A percentile compares a stretch with the other conserved stretches of the same genome.
Conservation (phyloP, 2,888 invertebrate genomes). For the Bibio marci region DNA sequence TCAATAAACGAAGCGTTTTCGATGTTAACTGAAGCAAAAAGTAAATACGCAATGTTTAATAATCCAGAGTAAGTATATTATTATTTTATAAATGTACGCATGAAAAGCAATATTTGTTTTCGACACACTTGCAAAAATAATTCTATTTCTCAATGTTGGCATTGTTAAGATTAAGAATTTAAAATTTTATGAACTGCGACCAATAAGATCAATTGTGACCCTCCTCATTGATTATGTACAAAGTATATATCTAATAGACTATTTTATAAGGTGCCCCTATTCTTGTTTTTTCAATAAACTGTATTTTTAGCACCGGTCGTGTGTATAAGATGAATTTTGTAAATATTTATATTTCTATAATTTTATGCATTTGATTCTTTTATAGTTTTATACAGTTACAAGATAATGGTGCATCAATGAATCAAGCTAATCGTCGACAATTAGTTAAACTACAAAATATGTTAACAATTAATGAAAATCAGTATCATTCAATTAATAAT, state of each 20-base stretch:
- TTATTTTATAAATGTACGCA: not conserved
- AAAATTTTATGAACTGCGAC: too few relatives aligned
- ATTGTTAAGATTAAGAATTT: too few relatives aligned
- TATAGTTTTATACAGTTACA: conserved; percentile 2
- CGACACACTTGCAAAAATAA: too few relatives aligned
- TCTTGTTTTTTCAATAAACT: too few relatives aligned
- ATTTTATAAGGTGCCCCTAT: too few relatives aligned
- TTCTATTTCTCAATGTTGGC: too few relatives aligned
- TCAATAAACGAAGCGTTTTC: conserved; percentile 30
- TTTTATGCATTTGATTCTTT: not conserved
- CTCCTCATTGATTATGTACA: too few relatives aligned
- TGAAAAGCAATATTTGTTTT: not conserved
- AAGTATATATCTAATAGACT: too few relatives aligned
- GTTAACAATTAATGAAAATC: conserved; percentile 55
- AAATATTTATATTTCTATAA: too few relatives aligned
- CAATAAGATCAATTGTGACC: too few relatives aligned
- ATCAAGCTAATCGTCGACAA: conserved; percentile 31
- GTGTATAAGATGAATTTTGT: too few relatives aligned
- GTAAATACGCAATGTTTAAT: conserved; percentile 22
- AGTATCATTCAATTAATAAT: conserved; percentile 51
- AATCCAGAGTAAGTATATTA: conserved; percentile 21
- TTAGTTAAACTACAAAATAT: conserved; percentile 50
- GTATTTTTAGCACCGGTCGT: too few relatives aligned
- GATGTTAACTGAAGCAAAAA: conserved; percentile 25
- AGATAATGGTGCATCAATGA: conserved; percentile 7